phyloP scores from a whole-genome alignment of 2,888 invertebrate species.

The Oscheius onirici region DNA sequence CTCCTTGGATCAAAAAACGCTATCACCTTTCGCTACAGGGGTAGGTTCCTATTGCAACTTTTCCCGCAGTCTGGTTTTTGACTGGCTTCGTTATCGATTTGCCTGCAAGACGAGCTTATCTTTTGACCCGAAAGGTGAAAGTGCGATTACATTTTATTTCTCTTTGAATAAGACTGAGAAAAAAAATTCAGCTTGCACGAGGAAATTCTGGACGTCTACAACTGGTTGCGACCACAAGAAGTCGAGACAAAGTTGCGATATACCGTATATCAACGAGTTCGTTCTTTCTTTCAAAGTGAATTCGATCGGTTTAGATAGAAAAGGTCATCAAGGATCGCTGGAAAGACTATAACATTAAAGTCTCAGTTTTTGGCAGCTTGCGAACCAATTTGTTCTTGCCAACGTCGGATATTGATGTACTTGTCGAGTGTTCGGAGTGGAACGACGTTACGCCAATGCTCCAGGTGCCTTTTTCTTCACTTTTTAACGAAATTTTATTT shows the following conservation, averaged over 20 bases:
- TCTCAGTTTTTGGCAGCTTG: constrained; percentile 97
- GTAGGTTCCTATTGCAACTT: constrained; percentile 36
- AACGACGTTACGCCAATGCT: constrained; percentile 7
- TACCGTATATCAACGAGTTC: constrained; percentile 87
- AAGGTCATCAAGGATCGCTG: constrained; percentile 38
- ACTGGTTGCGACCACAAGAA: constrained; percentile 90
- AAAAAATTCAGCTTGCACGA: constrained; percentile 89
- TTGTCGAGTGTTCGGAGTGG: constrained; percentile 74
- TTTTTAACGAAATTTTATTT: not conserved
- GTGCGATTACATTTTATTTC: not conserved
- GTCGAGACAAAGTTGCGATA: constrained; percentile 89
- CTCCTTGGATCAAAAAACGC: constrained; percentile 56
- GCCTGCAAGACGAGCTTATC: not conserved
- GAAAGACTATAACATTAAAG: constrained; percentile 72
- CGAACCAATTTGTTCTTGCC: constrained; percentile 96
- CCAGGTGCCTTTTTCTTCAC: not conserved
- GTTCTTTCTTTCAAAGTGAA: constrained; percentile 71
- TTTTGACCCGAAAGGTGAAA: not conserved
- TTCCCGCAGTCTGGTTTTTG: not conserved
- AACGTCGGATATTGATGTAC: constrained; percentile 84
- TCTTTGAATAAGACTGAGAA: no score
- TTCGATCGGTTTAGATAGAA: constrained; percentile 37
- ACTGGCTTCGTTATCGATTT: not conserved
- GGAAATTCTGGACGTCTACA: constrained; percentile 95
- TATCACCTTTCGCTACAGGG: constrained; percentile 54